Conservation (phyloP, 2,113 vertebrate genomes). For the Nannobrachium achirus region DNA sequence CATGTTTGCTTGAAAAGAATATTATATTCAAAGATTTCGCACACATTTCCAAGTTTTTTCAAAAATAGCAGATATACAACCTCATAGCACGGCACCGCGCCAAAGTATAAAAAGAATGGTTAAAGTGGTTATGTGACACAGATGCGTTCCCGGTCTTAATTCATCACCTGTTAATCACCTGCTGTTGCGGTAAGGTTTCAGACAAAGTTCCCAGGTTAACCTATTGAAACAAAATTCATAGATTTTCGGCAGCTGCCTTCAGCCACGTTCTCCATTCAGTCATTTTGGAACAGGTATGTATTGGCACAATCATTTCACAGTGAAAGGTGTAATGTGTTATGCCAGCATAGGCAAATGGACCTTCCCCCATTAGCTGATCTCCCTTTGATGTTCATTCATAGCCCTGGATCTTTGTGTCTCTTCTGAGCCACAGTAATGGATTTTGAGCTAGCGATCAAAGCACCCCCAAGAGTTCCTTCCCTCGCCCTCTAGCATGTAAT, state of each 20-base stretch:
- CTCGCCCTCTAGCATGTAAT: conserved; percentile 42
- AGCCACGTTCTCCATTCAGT: conserved; percentile 21
- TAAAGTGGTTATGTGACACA: too few relatives aligned
- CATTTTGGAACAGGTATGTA: conserved; percentile 35
- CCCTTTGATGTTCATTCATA: conserved; percentile 69
- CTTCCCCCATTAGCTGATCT: conserved; percentile 53
- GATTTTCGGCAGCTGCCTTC: conserved; percentile 27
- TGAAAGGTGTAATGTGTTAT: conserved; percentile 7
- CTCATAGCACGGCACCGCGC: too few relatives aligned
- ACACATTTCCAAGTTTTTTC: too few relatives aligned
- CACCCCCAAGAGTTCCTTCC: conserved; percentile 34
- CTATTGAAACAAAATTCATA: too few relatives aligned
- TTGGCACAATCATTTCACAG: conserved; percentile 24
- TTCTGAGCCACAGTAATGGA: conserved; percentile 56
- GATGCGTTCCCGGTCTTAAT: too few relatives aligned
- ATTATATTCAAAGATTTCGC: too few relatives aligned
- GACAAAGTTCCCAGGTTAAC: too few relatives aligned
- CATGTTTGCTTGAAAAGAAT: too few relatives aligned
- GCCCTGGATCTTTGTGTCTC: conserved; percentile 58
- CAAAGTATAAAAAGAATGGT: too few relatives aligned
- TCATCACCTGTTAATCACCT: too few relatives aligned
- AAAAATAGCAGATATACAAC: too few relatives aligned
- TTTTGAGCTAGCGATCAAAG: conserved; percentile 68
- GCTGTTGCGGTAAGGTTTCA: too few relatives aligned
- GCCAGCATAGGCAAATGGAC: conserved; percentile 8